Percentiles rank a stretch among this genome's conserved stretches.
Evolutionary conservation across 2,113 vertebrate genomes (phyloP).

Genomic region (Spea bombifrons): DNA sequence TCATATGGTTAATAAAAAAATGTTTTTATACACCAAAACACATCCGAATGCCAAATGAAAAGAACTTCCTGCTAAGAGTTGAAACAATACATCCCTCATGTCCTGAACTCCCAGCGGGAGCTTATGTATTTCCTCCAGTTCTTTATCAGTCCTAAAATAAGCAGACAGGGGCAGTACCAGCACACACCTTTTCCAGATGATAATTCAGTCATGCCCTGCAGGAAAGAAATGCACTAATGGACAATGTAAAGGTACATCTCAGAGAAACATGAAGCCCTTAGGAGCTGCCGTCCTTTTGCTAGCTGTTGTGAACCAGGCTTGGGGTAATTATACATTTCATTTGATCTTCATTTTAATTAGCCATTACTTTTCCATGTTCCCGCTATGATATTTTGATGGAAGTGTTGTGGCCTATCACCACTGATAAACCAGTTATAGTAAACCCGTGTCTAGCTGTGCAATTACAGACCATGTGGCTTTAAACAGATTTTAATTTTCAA

Average conservation of each 20-base stretch:
- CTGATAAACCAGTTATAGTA: not conserved
- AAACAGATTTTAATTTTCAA: not conserved
- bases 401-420: not conserved
- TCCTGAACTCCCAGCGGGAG: slow-evolving; percentile 72
- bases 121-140: slow-evolving; percentile 73
- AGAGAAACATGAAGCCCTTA: slow-evolving; percentile 58
- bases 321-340: slow-evolving; percentile 55
- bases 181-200: slow-evolving; percentile 66
- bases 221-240: slow-evolving; percentile 50
- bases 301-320: not conserved
- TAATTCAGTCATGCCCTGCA: slow-evolving; percentile 56
- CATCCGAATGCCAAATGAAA: slow-evolving; percentile 68
- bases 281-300: slow-evolving; percentile 52
- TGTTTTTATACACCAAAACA: slow-evolving; percentile 69
- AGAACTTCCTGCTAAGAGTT: slow-evolving; percentile 74
- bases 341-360: not conserved
- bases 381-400: not conserved
- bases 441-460: not conserved
- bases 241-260: slow-evolving; percentile 47
- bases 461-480: not conserved
- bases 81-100: slow-evolving; percentile 77
- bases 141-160: slow-evolving; percentile 78
- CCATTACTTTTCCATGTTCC: too few relatives aligned
- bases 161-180: slow-evolving; percentile 64
- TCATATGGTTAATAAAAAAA: slow-evolving; percentile 24